These are phyloP conservation scores for Syngnathus rostellatus DNA, from an alignment of 2,797 vertebrate genomes.

Conservation along the genomic window DNA sequence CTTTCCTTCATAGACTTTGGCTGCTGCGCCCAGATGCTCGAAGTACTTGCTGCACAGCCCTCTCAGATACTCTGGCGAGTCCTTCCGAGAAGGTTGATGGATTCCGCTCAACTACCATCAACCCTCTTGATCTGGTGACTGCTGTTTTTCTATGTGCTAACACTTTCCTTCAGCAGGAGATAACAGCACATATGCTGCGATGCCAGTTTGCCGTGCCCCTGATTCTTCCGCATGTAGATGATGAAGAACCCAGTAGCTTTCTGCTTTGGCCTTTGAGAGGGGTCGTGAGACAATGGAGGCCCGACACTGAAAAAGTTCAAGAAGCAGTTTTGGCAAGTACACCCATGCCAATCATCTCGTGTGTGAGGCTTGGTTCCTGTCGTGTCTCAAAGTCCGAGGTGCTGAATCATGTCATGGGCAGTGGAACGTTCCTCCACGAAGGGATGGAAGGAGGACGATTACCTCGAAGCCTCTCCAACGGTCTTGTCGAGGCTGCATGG, in stretches of 20 bases:
- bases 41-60: slow-evolving; percentile 36
- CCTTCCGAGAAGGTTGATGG: slow-evolving; percentile 14
- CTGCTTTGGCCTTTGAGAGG: slow-evolving; percentile 75
- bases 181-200: slow-evolving; percentile 70
- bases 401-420: slow-evolving; percentile 65
- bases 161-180: slow-evolving; percentile 74
- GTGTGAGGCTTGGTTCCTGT: slow-evolving; percentile 56
- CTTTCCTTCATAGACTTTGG: slow-evolving; percentile 64
- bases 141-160: slow-evolving; percentile 70
- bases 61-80: slow-evolving; percentile 3
- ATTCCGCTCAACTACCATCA: slow-evolving; percentile 34
- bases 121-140: slow-evolving; percentile 74
- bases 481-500: slow-evolving; percentile 76
- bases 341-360: slow-evolving; percentile 62
- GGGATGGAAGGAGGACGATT: slow-evolving; percentile 65
- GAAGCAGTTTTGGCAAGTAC: slow-evolving; percentile 65
- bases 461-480: slow-evolving; percentile 52
- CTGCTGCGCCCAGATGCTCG: slow-evolving; percentile 55
- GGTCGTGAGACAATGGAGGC: slow-evolving; percentile 65
- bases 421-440: slow-evolving; percentile 71
- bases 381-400: slow-evolving; percentile 74
- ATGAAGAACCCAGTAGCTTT: slow-evolving; percentile 51
- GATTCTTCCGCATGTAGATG: slow-evolving; percentile 61
- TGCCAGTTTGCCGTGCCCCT: slow-evolving; percentile 79
- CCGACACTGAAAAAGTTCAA: slow-evolving; percentile 36